A percentile compares a stretch with the other conserved stretches of the same genome.
Conservation (phyloP, 1,140 invertebrate species). For the Neuroterus valhalla region DNA sequence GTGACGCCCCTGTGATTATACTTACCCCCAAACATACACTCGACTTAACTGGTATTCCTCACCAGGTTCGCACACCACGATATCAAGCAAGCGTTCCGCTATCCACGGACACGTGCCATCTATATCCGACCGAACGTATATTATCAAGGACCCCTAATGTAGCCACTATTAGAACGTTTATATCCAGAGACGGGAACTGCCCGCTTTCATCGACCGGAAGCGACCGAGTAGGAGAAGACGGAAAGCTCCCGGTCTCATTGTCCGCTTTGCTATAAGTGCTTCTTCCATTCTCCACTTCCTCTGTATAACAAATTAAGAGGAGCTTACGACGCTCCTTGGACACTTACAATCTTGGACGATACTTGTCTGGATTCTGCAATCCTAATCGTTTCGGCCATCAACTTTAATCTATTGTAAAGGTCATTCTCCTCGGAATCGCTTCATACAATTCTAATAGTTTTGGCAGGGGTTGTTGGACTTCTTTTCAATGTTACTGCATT, state of each 20-base stretch:
- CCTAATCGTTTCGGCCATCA: slow-evolving; percentile 35
- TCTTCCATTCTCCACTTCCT: slow-evolving; percentile 60
- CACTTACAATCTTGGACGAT: slow-evolving; percentile 40
- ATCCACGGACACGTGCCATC: slow-evolving; percentile 59
- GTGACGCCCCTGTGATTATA: slow-evolving; percentile 68
- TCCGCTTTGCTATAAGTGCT: slow-evolving; percentile 53
- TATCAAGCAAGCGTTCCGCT: slow-evolving; percentile 17
- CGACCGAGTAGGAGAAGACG: slow-evolving; percentile 44
- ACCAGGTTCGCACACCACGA: slow-evolving; percentile 38
- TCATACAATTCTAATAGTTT: no score
- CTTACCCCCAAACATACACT: slow-evolving; percentile 52
- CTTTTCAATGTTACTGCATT: no score
- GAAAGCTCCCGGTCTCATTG: slow-evolving; percentile 47
- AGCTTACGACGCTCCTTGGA: slow-evolving; percentile 61
- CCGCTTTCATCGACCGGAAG: slow-evolving; percentile 63
- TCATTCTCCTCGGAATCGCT: no score
- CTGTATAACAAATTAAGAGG: slow-evolving; percentile 65
- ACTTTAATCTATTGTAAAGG: not conserved
- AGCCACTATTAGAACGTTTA: slow-evolving; percentile 64
- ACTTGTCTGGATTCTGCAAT: slow-evolving; percentile 46
- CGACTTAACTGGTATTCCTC: slow-evolving; percentile 53
- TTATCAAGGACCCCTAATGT: slow-evolving; percentile 60
- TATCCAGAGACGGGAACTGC: slow-evolving; percentile 58
- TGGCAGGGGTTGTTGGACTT: no score
- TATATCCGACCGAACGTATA: slow-evolving; percentile 53